A percentile compares a stretch with the other conserved stretches of the same genome.
Evolutionary conservation across 2,113 vertebrate species (phyloP).

Genomic region (Aythya baeri): DNA sequence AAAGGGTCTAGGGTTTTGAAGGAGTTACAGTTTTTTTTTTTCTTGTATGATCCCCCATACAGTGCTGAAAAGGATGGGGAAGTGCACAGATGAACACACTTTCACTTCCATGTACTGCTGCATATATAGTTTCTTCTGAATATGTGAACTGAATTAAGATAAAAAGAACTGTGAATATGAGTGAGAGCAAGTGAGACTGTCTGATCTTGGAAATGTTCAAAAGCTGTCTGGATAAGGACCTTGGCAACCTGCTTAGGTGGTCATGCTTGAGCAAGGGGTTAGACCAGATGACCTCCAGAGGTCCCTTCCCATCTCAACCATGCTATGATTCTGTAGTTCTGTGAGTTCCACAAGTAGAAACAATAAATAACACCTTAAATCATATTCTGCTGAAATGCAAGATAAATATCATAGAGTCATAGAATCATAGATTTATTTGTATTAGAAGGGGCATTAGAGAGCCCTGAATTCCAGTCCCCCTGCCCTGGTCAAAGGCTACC

Average conservation of each 20-base stretch:
- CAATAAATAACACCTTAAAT: accelerated
- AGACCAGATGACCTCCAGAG: neutral
- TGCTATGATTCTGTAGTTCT: neutral
- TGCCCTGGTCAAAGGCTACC: too few species aligned
- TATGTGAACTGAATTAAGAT: neutral
- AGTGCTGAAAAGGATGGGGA: neutral
- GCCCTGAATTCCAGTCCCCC: too few species aligned
- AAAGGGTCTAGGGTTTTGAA: neutral
- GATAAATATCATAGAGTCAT: neutral
- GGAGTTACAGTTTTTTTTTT: neutral
- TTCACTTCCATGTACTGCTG: neutral
- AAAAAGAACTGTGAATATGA: neutral
- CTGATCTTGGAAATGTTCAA: neutral
- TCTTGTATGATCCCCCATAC: neutral
- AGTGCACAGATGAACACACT: neutral
- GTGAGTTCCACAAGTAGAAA: neutral
- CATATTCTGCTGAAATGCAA: neutral
- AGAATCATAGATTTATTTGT: too few species aligned
- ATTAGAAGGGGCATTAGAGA: too few species aligned
- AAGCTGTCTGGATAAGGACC: neutral
- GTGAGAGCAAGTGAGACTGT: neutral
- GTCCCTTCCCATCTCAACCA: neutral
- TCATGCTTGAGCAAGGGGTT: neutral
- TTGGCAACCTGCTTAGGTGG: neutral
- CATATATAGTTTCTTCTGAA: neutral